Percentiles rank a stretch among this genome's conserved stretches.
Conservation (phyloP, 2,797 vertebrate genomes). For the Malurus splendens region DNA sequence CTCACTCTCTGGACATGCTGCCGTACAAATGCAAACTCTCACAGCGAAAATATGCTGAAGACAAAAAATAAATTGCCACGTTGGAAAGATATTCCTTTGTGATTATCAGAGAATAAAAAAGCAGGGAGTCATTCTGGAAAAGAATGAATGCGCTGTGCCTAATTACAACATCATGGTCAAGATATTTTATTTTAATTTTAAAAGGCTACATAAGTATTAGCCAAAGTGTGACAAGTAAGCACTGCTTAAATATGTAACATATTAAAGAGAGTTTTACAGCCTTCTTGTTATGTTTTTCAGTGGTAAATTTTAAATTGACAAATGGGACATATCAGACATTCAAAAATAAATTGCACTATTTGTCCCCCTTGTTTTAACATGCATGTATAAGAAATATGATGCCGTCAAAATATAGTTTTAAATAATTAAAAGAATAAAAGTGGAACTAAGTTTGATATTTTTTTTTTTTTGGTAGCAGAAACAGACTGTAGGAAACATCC, state of each 20-base stretch:
- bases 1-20: background rate
- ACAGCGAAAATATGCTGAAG: background rate
- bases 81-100: background rate
- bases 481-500: background rate
- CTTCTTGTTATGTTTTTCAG: background rate
- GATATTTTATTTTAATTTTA: slow-evolving; percentile 25
- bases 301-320: background rate
- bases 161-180: slow-evolving; percentile 35
- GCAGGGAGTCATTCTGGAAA: background rate
- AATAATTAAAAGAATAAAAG: slow-evolving; percentile 7
- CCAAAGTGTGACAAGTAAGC: slow-evolving; percentile 7
- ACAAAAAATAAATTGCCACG: background rate
- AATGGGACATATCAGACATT: background rate
- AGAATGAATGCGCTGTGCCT: rapidly evolving
- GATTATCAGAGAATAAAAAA: slow-evolving; percentile 10
- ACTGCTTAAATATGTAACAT: background rate
- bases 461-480: background rate
- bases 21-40: background rate
- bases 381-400: background rate
- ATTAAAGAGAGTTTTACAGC: background rate
- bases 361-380: background rate
- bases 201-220: slow-evolving; percentile 3
- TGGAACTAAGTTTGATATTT: background rate
- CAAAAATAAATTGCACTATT: background rate
- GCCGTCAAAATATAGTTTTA: background rate